Base-by-base conservation (phyloP, 2,113 vertebrate genomes). In the Panthera tigris region DNA sequence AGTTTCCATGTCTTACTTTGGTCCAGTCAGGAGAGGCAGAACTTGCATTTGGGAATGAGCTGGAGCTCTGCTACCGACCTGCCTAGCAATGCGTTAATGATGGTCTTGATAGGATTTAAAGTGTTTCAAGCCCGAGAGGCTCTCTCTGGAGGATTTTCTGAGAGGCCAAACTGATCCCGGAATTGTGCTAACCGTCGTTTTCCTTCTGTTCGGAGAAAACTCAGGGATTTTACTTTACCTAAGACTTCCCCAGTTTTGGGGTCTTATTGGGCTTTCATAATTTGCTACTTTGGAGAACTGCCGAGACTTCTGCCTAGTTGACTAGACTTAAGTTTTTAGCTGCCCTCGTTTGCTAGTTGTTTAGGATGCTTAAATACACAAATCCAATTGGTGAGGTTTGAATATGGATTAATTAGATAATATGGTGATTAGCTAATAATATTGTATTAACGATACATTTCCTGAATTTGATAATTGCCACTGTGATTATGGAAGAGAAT, bases 241-340 rank as follows among this genome's bases (percentile, higher is more conserved):
- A 66, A 89, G 76, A 88, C 39, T 69, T 52, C 36, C 7, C 14
- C 18, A 5, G 5, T 65, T 85, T 92, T 10, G 55, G 73, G 39
- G 4, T 89, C 93, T 97, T 78, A 31, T 19, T 96, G 66, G 65
- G 3, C n/a, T 95, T 95, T 95, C 36, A 80, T 87, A 68, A 76
- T 76, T 80, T 3, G 6, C 4, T 1, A 15, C 15, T 39, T 27
- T 90, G 31, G 73, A 95, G 66, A 73, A 50, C 68, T 83, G 82
- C 4, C 1, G 79, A 93, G 82, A 69, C 1, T 45, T 82, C 68
- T 57, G n/a, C 19, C 50, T 33, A 21, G 12, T 7, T 66, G 61
- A n/a, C 33, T 55, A 93, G 82, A 73, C n/a, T 66, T 66, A 52
- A 25, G 14, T 33, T 55, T 84, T 71, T 29, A 82, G 65, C 21